phyloP scores from a whole-genome alignment of 2,888 invertebrate species.

The Acronicta alni region DNA sequence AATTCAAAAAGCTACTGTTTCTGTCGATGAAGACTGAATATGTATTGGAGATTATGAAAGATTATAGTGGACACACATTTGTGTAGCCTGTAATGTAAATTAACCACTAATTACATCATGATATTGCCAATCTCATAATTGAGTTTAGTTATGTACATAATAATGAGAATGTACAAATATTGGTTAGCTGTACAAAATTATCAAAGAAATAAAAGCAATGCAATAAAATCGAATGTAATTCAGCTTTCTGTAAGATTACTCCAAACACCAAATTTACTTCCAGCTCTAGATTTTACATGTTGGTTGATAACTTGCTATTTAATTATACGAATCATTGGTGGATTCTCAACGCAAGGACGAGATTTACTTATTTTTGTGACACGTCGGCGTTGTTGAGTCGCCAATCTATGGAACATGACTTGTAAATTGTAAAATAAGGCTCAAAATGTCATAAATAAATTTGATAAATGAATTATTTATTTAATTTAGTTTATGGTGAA shows the following conservation, averaged over 20 bases:
- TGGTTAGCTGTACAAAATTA: background rate
- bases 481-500: slow-evolving; percentile 18
- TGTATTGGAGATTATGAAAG: too few relatives aligned
- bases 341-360: slow-evolving; percentile 17
- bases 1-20: too few relatives aligned
- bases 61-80: too few relatives aligned
- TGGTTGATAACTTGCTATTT: slow-evolving; percentile 33
- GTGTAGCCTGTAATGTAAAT: too few relatives aligned
- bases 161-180: background rate
- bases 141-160: too few relatives aligned
- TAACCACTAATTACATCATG: too few relatives aligned
- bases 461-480: slow-evolving; percentile 42
- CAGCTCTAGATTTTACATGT: slow-evolving; percentile 21
- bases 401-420: slow-evolving; percentile 33
- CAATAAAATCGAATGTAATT: slow-evolving; percentile 3
- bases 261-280: slow-evolving; percentile 3
- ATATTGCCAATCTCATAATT: too few relatives aligned
- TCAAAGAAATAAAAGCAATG: background rate
- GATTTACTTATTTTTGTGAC: slow-evolving; percentile 28
- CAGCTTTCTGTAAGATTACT: background rate
- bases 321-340: slow-evolving; percentile 28
- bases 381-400: slow-evolving; percentile 35
- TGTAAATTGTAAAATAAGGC: slow-evolving; percentile 54
- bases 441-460: slow-evolving; percentile 57
- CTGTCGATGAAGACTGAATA: too few relatives aligned